A percentile compares a stretch with the other conserved stretches of the same genome.
Conservation (phyloP, 92 coral and sea anemone genomes). For the Bergia sp. region DNA sequence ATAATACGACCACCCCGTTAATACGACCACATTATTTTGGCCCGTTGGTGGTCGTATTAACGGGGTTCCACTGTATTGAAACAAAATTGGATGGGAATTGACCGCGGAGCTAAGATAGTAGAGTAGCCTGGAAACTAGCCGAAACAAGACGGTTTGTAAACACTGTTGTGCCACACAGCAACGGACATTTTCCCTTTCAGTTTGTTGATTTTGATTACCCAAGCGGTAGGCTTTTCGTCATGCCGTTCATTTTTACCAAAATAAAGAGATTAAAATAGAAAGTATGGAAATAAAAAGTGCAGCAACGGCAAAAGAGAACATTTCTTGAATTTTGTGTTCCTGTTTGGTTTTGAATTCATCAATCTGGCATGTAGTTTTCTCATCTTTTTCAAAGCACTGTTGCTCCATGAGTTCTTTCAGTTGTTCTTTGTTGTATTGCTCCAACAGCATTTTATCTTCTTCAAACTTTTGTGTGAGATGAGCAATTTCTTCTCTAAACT, state of each 20-base stretch:
- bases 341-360: slow-evolving; percentile 26
- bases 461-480: slow-evolving; percentile 28
- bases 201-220: no score
- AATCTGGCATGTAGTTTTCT: slow-evolving; percentile 32
- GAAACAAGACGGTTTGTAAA: background rate
- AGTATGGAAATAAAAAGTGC: slow-evolving; percentile 32
- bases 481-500: slow-evolving; percentile 28
- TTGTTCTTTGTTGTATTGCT: slow-evolving; percentile 20
- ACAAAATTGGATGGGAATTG: no score
- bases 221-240: background rate
- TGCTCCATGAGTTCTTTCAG: slow-evolving; percentile 32
- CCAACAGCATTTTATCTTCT: slow-evolving; percentile 11
- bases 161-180: background rate
- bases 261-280: slow-evolving; percentile 34
- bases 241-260: background rate
- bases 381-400: slow-evolving; percentile 39
- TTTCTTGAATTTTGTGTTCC: slow-evolving; percentile 29
- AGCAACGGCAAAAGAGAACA: slow-evolving; percentile 32
- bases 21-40: no score
- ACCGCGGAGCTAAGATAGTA: no score
- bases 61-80: no score
- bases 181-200: background rate
- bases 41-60: no score
- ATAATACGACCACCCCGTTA: no score
- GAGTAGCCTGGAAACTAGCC: background rate